A percentile compares a stretch with the other conserved stretches of the same genome.
These are phyloP conservation scores for Hyles lineata DNA, from an alignment of 2,888 invertebrate species.

Conservation along the genomic window DNA sequence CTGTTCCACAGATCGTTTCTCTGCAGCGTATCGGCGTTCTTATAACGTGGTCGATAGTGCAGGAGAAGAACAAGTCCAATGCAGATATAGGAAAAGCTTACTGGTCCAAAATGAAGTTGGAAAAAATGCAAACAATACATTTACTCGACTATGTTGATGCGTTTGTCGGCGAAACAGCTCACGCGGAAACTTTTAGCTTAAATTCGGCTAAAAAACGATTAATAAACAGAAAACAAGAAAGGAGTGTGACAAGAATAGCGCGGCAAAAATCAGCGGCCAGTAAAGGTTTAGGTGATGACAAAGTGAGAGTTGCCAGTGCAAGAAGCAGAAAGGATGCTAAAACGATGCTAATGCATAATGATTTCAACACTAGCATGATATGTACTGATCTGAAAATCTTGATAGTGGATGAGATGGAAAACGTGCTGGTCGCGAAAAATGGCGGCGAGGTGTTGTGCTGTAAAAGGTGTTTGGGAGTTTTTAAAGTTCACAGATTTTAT, in stretches of 20 bases:
- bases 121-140: constrained; percentile 62
- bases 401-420: constrained; percentile 54
- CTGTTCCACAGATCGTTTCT: constrained; percentile 62
- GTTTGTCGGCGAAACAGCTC: constrained; percentile 37
- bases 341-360: constrained; percentile 55
- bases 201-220: constrained; percentile 68
- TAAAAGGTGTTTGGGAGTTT: constrained; percentile 55
- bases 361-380: constrained; percentile 53
- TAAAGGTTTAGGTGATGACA: constrained; percentile 54
- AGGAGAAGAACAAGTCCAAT: constrained; percentile 58
- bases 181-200: constrained; percentile 59
- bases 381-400: constrained; percentile 72
- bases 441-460: constrained; percentile 72
- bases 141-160: constrained; percentile 60
- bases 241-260: constrained; percentile 46
- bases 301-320: constrained; percentile 64
- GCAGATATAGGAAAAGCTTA: constrained; percentile 70
- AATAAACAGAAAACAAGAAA: constrained; percentile 58
- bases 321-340: constrained; percentile 45
- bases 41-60: constrained; percentile 72
- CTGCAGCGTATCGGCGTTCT: constrained; percentile 69
- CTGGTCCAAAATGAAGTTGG: constrained; percentile 72
- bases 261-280: constrained; percentile 60
- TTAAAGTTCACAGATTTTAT: constrained; percentile 59
- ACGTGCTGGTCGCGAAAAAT: constrained; percentile 71